Evolutionary conservation across 37 sponge, comb jelly and placozoan species (phyloP), one percentile per base, ranked within the genome.

Genomic region (Halichondria panicea): DNA sequence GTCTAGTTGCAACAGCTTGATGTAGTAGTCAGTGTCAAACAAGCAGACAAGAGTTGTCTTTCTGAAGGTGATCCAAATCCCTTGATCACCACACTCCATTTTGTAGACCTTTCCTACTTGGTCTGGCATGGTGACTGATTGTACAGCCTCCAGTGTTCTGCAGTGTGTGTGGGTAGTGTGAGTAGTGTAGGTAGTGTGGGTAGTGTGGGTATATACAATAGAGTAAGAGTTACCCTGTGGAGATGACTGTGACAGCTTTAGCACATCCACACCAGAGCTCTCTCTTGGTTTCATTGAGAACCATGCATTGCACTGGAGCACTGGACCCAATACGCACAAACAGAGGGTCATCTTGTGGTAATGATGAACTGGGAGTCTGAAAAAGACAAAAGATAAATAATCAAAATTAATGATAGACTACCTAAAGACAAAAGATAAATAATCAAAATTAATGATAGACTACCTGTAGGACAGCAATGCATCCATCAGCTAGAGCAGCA

Each of bases 401-500:
- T n/a, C n/a, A n/a, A n/a, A n/a, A n/a, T n/a, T n/a, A n/a, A n/a
- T n/a, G n/a, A n/a, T n/a, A n/a, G n/a, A n/a, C n/a, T n/a, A n/a
- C n/a, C n/a, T n/a, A 15, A 15, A 18, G 52, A 18, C 13, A 48
- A 48, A 18, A 60, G 24, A 60, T n/a, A 28, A 9, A 25, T 66
- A 5, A n/a, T n/a, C n/a, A n/a, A n/a, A n/a, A n/a, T n/a, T n/a
- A n/a, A n/a, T n/a, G n/a, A n/a, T 1, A 6, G 30, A 33, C 39
- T 54, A 85, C 87, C 87, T 80, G 61, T 8, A 89, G 33, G 8
- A 76, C 58, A 19, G 86, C 82, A 0, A 90, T 36, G 31, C 45
- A 61, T 11, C 86, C 91, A 62, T 90, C 86, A 72, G 91, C 91
- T n/a, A 85, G 62, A 54, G 66, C 91, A 43, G 55, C 71, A 75